Evolutionary conservation across 2,797 vertebrate genomes (phyloP), one percentile per base, ranked within the genome.

Genomic region (Champsocephalus esox): DNA sequence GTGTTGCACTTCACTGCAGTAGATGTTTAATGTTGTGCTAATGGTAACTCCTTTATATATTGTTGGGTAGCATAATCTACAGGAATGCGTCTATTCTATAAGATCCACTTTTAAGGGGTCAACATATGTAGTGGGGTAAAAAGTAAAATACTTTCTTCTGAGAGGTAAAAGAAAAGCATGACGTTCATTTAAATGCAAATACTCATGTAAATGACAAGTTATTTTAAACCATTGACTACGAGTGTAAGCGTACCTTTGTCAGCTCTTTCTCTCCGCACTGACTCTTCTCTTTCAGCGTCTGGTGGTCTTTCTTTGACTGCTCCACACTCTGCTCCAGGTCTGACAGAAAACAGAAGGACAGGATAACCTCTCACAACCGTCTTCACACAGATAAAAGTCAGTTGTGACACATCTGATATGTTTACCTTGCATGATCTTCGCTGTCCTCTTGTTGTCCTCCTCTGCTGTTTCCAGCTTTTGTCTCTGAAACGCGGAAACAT

Each of bases 381-480:
- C 12, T 9, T 12, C 5, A 64, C 12, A 52, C 9, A 43, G 1
- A n/a, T 17, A 45, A 45, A 21, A 11, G 0, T 41, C 19, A 19
- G 32, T 0, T 3, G 43, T 17, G 16, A 12, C 1, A 2, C 12
- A 8, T n/a, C 9, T 1, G 24, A 6, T 19, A 1, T 10, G 43
- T 75, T 84, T 90, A 93, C 93, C 97, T 95, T 95, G 94, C 92
- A 95, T 93, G 71, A 77, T 88, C 84, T 86, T 94, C 12, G 93
- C 90, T 34, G 91, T 82, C 3, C 63, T 92, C 76, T 78, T 83
- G 11, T 84, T 92, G 85, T 96, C 93, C 71, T 96, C 93, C 67
- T 95, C 94, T 4, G 93, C 92, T 17, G 24, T 77, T 58, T 94
- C 89, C n/a, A 96, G 93, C 70, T 93, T 93, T 83, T 93, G 91